Evolutionary conservation across 2,888 invertebrate genomes (phyloP).

Genomic region (Carterocephalus palaemon): DNA sequence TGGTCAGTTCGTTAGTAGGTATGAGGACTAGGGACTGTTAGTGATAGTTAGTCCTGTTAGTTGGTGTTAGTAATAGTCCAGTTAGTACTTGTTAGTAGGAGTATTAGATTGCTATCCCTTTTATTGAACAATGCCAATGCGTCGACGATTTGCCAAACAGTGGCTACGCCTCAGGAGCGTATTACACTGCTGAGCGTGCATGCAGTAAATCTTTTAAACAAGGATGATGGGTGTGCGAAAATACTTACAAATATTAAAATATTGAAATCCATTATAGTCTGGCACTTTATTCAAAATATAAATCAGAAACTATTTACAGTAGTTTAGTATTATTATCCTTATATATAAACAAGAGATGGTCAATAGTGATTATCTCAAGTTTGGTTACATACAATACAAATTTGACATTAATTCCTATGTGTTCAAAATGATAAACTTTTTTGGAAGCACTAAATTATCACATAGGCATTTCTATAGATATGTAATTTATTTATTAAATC

Average conservation of each 20-base stretch:
- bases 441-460: slow-evolving; percentile 44
- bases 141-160: too few species aligned
- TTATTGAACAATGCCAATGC: too few species aligned
- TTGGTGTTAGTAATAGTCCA: too few species aligned
- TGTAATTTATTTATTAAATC: too few species aligned
- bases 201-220: too few species aligned
- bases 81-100: too few species aligned
- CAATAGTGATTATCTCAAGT: slow-evolving; percentile 49
- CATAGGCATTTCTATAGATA: slow-evolving; percentile 19
- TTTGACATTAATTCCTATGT: slow-evolving; percentile 23
- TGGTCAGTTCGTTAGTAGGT: too few species aligned
- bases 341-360: slow-evolving; percentile 45
- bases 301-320: slow-evolving; percentile 60
- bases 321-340: slow-evolving; percentile 34
- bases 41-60: too few species aligned
- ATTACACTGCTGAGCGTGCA: too few species aligned
- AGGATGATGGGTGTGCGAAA: slow-evolving; percentile 20
- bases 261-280: slow-evolving; percentile 47
- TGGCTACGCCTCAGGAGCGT: too few species aligned
- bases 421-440: slow-evolving; percentile 27
- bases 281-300: slow-evolving; percentile 66
- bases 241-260: slow-evolving; percentile 31
- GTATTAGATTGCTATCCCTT: too few species aligned
- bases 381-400: slow-evolving; percentile 43
- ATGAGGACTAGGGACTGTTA: too few species aligned